phyloP scores from a whole-genome alignment of 2,888 invertebrate species.

The Pomacea canaliculata region DNA sequence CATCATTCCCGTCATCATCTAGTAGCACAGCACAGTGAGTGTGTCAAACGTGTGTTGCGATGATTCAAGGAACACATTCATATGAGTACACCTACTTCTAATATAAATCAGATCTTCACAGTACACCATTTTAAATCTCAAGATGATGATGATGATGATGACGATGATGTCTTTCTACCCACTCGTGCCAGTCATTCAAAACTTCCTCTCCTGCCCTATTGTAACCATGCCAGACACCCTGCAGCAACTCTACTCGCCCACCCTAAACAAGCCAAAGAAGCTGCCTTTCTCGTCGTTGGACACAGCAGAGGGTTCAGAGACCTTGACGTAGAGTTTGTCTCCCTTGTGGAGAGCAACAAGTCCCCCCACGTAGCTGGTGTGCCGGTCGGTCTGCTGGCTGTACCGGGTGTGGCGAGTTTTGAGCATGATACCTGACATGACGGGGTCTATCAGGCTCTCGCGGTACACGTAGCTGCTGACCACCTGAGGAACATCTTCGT shows the following conservation, averaged over 20 bases:
- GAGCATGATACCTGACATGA: conserved; percentile 39
- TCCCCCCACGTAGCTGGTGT: conserved; percentile 44
- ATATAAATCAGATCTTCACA: no score
- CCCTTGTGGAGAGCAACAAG: conserved; percentile 37
- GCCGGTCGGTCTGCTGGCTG: conserved; percentile 39
- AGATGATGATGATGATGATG: background rate
- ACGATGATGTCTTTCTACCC: no score
- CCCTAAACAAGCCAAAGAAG: conserved; percentile 31
- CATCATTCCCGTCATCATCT: no score
- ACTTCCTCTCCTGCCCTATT: no score
- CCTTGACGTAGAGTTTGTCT: conserved; percentile 43
- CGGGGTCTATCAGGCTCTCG: conserved; percentile 40
- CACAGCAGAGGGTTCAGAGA: conserved; percentile 32
- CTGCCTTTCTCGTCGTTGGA: conserved; percentile 29
- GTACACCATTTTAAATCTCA: no score
- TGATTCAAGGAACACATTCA: no score
- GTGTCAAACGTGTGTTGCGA: no score
- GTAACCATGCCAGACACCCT: no score
- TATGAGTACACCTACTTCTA: no score
- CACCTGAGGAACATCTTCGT: background rate
- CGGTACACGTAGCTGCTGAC: conserved; percentile 35
- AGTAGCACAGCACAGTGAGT: no score
- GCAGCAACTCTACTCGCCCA: background rate
- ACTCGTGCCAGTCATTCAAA: no score
- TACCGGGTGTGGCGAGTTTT: conserved; percentile 42